A percentile compares a stretch with the other conserved stretches of the same genome.
These are phyloP conservation scores for Dysdera silvatica DNA, from an alignment of 1,140 invertebrate species.

Conservation along the genomic window DNA sequence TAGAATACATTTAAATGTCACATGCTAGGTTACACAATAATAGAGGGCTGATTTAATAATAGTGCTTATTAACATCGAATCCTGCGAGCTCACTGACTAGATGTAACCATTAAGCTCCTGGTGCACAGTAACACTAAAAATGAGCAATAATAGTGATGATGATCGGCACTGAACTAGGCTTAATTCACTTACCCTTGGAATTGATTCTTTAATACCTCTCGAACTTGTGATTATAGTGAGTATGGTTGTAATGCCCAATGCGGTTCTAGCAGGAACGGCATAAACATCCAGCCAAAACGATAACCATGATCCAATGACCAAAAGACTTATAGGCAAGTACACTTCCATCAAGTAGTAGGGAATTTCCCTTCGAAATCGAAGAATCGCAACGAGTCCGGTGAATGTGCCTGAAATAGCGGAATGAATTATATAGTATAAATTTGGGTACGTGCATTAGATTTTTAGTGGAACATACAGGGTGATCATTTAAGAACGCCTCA, in stretches of 20 bases:
- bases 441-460: no score
- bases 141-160: not conserved
- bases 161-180: not conserved
- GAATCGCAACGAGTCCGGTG: constrained; percentile 37
- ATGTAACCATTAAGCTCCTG: no score
- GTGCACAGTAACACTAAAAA: not conserved
- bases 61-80: no score
- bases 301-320: constrained; percentile 29
- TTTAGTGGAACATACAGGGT: no score
- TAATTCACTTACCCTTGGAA: constrained; percentile 23
- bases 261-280: constrained; percentile 22
- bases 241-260: constrained; percentile 25
- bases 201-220: constrained; percentile 29
- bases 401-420: constrained; percentile 37
- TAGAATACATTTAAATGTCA: no score
- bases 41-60: no score
- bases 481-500: no score
- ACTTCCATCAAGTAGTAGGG: constrained; percentile 22
- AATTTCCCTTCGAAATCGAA: constrained; percentile 16
- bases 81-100: no score
- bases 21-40: no score
- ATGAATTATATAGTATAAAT: no score
- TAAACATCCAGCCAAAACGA: constrained; percentile 30
- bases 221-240: constrained; percentile 27
- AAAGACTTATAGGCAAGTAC: constrained; percentile 17